A percentile compares a stretch with the other conserved stretches of the same genome.
Conservation (phyloP, 2,888 invertebrate species). For the Agapostemon virescens region DNA sequence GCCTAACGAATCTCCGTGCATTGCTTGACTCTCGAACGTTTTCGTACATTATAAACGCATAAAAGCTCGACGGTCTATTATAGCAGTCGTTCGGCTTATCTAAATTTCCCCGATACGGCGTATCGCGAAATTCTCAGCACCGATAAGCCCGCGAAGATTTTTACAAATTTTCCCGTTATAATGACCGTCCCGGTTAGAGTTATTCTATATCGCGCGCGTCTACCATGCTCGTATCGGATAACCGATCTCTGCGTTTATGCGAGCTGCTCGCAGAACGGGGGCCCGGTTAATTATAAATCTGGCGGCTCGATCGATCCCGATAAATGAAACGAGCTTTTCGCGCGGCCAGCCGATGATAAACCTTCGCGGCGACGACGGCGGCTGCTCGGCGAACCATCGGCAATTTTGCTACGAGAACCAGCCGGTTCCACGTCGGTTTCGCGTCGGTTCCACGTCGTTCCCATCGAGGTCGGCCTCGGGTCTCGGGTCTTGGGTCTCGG, state of each 20-base stretch:
- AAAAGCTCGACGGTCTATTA: not conserved
- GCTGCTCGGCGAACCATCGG: conserved; percentile 17
- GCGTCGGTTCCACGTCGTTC: not conserved
- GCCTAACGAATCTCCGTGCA: not conserved
- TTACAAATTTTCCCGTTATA: conserved; percentile 21
- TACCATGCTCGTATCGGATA: not conserved
- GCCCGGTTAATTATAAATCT: conserved; percentile 28
- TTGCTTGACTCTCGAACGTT: not conserved
- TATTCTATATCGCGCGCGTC: not conserved
- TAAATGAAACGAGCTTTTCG: conserved; percentile 13
- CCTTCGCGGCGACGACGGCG: no score
- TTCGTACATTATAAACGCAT: not conserved
- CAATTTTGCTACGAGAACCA: conserved; percentile 25
- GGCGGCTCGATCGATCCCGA: conserved; percentile 12
- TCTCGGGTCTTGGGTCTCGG: not conserved
- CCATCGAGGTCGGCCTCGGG: not conserved
- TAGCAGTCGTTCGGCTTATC: not conserved
- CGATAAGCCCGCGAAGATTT: conserved; percentile 21
- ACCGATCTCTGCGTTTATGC: not conserved
- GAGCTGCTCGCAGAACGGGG: not conserved
- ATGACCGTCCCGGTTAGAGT: not conserved
- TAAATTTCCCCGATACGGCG: not conserved
- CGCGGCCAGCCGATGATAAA: conserved; percentile 12
- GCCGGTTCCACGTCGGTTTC: not conserved
- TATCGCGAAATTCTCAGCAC: not conserved